These are phyloP conservation scores for Drosophila quadrilineata DNA, from an alignment of 1,140 invertebrate genomes.

Conservation along the genomic window DNA sequence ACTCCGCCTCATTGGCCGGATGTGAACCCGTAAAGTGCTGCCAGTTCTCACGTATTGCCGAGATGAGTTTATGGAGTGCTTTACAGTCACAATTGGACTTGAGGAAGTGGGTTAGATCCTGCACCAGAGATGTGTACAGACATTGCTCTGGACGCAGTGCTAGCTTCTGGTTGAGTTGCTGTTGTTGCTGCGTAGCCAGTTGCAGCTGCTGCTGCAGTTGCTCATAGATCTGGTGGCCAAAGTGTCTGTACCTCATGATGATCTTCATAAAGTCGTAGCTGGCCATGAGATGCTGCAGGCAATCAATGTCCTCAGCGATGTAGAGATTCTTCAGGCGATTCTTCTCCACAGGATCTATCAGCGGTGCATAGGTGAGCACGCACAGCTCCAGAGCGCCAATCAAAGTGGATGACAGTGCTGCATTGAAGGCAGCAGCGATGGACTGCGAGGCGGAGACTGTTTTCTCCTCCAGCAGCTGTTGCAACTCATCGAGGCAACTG, in stretches of 20 bases:
- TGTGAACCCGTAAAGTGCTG: conserved; percentile 15
- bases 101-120: conserved; percentile 70
- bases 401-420: conserved; percentile 44
- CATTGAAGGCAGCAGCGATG: conserved; percentile 24
- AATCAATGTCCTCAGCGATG: conserved; percentile 84
- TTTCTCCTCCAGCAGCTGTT: conserved; percentile 11
- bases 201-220: conserved; percentile 71
- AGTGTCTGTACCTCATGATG: conserved; percentile 66
- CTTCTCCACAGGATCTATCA: conserved; percentile 89
- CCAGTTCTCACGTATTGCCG: conserved; percentile 38
- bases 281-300: conserved; percentile 41
- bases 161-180: conserved; percentile 80
- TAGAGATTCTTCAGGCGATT: conserved; percentile 86
- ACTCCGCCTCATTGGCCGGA: conserved; percentile 23
- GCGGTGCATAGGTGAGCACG: conserved; percentile 82
- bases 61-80: conserved; percentile 41
- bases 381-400: conserved; percentile 81
- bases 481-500: conserved; percentile 32
- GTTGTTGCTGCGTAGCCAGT: conserved; percentile 62
- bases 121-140: conserved; percentile 82
- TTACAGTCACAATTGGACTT: conserved; percentile 63
- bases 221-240: conserved; percentile 59
- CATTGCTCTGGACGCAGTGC: conserved; percentile 84
- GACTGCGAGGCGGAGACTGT: background rate
- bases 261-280: conserved; percentile 73